Percentiles rank a stretch among this genome's conserved stretches.
Evolutionary conservation across 1,140 invertebrate species (phyloP).

Genomic region (Dinoponera quadriceps): DNA sequence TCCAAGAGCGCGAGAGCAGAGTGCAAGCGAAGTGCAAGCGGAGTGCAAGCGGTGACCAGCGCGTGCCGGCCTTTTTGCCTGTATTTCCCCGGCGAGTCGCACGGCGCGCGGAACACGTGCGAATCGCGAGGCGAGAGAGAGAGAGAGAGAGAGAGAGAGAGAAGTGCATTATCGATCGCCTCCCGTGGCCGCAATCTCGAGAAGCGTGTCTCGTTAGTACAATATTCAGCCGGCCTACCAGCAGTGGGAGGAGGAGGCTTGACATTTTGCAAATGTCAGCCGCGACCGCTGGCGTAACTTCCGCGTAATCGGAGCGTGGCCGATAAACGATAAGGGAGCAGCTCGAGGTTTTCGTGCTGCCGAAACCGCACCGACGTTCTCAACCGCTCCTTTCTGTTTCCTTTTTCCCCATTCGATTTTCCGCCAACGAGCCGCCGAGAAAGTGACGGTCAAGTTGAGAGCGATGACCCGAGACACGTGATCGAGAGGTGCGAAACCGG

Average conservation of each 20-base stretch:
- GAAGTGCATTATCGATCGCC: slow-evolving; percentile 56
- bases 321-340: slow-evolving; percentile 61
- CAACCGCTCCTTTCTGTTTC: too few species aligned
- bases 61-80: not conserved
- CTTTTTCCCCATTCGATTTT: not conserved
- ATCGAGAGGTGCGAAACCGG: slow-evolving; percentile 20
- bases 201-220: slow-evolving; percentile 53
- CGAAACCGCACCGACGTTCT: not conserved
- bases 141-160: not conserved
- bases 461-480: slow-evolving; percentile 63
- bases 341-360: not conserved
- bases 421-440: not conserved
- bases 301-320: slow-evolving; percentile 60
- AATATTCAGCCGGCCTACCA: slow-evolving; percentile 11
- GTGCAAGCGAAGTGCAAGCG: too few species aligned
- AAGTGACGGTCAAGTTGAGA: slow-evolving; percentile 17
- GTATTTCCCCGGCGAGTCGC: not conserved
- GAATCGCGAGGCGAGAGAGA: slow-evolving; percentile 10
- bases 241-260: slow-evolving; percentile 21
- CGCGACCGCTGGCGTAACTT: slow-evolving; percentile 5
- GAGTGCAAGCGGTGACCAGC: not conserved
- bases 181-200: slow-evolving; percentile 41
- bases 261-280: slow-evolving; percentile 77
- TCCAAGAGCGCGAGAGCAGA: not conserved
- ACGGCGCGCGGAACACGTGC: slow-evolving; percentile 14